Percentiles rank a stretch among this genome's conserved stretches.
phyloP scores from a whole-genome alignment of 2,113 vertebrate genomes.

The Indicator maculatus region DNA sequence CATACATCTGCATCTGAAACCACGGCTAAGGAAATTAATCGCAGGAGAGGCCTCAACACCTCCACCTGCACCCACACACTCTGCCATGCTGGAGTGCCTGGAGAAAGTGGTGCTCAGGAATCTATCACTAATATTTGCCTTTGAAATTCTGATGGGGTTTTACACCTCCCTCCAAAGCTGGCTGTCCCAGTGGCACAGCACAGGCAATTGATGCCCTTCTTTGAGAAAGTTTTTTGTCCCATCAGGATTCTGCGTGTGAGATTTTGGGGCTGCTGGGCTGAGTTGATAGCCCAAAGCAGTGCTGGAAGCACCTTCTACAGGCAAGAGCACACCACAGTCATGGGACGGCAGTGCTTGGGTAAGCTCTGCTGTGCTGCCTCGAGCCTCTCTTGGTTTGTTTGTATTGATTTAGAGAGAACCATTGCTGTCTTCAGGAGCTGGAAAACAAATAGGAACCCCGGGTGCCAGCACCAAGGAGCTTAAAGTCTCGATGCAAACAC shows the following conservation, averaged over 20 bases:
- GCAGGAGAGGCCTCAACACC: neutral
- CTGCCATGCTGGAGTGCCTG: rapidly evolving
- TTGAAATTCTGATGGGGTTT: neutral
- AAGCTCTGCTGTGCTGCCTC: neutral
- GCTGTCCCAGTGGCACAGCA: neutral
- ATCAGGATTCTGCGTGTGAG: neutral
- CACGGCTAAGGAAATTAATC: neutral
- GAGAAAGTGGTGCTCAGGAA: neutral
- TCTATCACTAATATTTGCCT: rapidly evolving
- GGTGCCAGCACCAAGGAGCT: neutral
- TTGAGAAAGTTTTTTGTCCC: neutral
- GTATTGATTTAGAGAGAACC: neutral
- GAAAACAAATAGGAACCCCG: slow-evolving; percentile 1
- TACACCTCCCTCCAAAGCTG: neutral
- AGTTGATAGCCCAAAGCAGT: neutral
- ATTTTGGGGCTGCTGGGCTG: neutral
- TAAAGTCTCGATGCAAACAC: slow-evolving; percentile 9
- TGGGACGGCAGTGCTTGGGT: rapidly evolving
- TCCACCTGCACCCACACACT: neutral
- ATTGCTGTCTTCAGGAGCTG: neutral
- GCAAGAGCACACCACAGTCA: neutral
- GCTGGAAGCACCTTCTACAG: rapidly evolving
- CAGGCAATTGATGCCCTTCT: rapidly evolving
- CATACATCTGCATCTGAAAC: rapidly evolving
- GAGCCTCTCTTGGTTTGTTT: neutral